These are phyloP conservation scores for Drosophila histrio DNA, from an alignment of 2,888 invertebrate genomes.

Conservation along the genomic window DNA sequence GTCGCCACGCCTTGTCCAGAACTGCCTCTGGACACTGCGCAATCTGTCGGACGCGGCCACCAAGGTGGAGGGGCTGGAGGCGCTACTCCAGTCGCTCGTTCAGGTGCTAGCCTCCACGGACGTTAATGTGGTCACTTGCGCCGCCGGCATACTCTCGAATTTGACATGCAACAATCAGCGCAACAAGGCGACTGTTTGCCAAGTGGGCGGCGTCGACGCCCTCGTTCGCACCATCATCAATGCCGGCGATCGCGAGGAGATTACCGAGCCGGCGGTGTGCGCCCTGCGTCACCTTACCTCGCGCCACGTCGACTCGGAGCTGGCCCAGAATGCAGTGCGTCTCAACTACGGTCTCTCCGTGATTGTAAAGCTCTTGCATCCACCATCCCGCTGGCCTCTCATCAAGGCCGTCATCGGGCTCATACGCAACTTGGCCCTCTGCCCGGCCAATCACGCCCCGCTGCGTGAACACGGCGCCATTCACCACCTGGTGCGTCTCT, in stretches of 20 bases:
- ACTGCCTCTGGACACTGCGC: slow-evolving; percentile 98
- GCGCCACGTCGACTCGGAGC: slow-evolving; percentile 97
- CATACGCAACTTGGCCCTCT: slow-evolving; percentile 97
- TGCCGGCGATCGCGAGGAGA: slow-evolving; percentile 98
- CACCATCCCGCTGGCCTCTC: slow-evolving; percentile 98
- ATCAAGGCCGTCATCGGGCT: slow-evolving; percentile 99
- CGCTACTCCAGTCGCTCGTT: slow-evolving; percentile 93
- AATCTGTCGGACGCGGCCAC: slow-evolving; percentile 99
- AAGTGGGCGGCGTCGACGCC: slow-evolving; percentile 98
- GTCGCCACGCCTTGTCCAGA: slow-evolving; percentile 96
- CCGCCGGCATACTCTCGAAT: slow-evolving; percentile 99
- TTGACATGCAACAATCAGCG: slow-evolving; percentile 99
- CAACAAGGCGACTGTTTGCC: slow-evolving; percentile 97
- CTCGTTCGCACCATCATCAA: slow-evolving; percentile 96
- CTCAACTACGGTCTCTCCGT: slow-evolving; percentile 96
- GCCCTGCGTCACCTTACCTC: slow-evolving; percentile 98
- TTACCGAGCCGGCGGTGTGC: slow-evolving; percentile 99
- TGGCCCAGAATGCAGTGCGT: slow-evolving; percentile 98
- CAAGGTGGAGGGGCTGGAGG: slow-evolving; percentile 96
- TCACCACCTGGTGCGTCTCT: slow-evolving; percentile 95
- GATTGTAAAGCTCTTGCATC: slow-evolving; percentile 97
- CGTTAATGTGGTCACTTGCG: slow-evolving; percentile 98
- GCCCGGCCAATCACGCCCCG: slow-evolving; percentile 97
- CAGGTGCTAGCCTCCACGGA: slow-evolving; percentile 96
- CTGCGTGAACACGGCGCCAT: slow-evolving; percentile 97